These are phyloP conservation scores for Sarcoramphus papa DNA, from an alignment of 2,797 vertebrate genomes.

Conservation along the genomic window DNA sequence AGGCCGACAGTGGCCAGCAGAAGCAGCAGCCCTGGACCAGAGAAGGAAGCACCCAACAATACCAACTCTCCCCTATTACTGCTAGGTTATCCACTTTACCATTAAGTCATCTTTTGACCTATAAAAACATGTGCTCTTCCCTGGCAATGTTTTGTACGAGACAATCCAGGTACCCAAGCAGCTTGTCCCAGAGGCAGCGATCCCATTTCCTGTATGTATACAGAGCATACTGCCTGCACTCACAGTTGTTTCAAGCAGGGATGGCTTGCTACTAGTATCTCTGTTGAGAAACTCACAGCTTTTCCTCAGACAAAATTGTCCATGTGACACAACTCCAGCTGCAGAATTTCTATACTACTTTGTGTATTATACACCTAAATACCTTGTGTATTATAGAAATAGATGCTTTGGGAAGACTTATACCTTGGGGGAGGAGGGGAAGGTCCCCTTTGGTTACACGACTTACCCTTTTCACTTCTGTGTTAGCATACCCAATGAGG, in stretches of 20 bases:
- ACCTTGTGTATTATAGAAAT: background rate
- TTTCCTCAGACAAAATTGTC: background rate
- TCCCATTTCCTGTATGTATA: background rate
- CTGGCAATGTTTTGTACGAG: background rate
- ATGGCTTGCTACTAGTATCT: background rate
- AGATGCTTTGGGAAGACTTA: background rate
- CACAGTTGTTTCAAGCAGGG: background rate
- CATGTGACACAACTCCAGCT: background rate
- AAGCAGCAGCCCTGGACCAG: background rate
- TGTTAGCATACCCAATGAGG: background rate
- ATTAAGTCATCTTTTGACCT: background rate
- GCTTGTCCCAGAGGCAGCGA: background rate
- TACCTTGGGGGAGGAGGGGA: background rate
- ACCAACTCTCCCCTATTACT: background rate
- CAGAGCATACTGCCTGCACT: background rate
- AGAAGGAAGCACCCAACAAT: background rate
- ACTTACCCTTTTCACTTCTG: background rate
- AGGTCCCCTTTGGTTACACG: background rate
- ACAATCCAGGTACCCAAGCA: rapidly evolving
- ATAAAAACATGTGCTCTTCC: background rate
- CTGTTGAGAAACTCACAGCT: background rate
- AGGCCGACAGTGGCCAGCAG: background rate
- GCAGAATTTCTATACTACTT: background rate
- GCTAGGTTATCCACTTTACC: background rate
- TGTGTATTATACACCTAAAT: background rate